phyloP scores from a whole-genome alignment of 2,888 invertebrate species.

The Ypsolopha sequella region DNA sequence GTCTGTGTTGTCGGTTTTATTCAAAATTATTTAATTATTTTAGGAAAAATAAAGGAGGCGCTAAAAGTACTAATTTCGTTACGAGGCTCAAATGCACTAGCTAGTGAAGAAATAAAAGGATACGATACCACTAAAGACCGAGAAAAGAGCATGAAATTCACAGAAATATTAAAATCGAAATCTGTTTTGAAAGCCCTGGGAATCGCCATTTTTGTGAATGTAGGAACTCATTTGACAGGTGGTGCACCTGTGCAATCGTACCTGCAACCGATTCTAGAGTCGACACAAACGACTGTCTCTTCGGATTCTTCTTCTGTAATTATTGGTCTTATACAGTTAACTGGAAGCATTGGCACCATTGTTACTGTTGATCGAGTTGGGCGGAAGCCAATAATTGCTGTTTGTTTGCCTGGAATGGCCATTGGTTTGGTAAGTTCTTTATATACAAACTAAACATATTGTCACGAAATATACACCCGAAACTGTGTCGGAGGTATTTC shows the following conservation, averaged over 20 bases:
- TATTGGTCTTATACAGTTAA: constrained; percentile 34
- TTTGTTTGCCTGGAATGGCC: constrained; percentile 11
- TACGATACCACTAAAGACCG: background rate
- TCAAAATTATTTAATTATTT: background rate
- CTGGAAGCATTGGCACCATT: constrained; percentile 24
- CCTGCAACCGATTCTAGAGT: constrained; percentile 37
- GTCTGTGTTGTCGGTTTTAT: too few relatives aligned
- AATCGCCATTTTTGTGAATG: constrained; percentile 5
- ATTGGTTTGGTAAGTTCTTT: constrained; percentile 26
- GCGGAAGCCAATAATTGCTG: constrained; percentile 2
- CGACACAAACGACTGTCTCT: constrained; percentile 30
- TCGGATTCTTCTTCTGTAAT: constrained; percentile 35
- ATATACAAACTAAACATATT: too few relatives aligned
- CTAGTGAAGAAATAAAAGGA: constrained; percentile 4
- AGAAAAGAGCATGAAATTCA: background rate
- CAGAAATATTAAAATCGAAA: background rate
- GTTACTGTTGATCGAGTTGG: constrained; percentile 1
- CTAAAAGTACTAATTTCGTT: background rate
- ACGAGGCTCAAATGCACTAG: background rate
- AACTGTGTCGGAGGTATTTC: too few relatives aligned
- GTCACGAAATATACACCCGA: too few relatives aligned
- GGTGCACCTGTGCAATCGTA: constrained; percentile 37
- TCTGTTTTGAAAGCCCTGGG: constrained; percentile 10
- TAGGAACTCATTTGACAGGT: constrained; percentile 25
- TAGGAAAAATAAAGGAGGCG: constrained; percentile 1